phyloP scores from a whole-genome alignment of 2,113 vertebrate species.

The Bubalus kerabau region DNA sequence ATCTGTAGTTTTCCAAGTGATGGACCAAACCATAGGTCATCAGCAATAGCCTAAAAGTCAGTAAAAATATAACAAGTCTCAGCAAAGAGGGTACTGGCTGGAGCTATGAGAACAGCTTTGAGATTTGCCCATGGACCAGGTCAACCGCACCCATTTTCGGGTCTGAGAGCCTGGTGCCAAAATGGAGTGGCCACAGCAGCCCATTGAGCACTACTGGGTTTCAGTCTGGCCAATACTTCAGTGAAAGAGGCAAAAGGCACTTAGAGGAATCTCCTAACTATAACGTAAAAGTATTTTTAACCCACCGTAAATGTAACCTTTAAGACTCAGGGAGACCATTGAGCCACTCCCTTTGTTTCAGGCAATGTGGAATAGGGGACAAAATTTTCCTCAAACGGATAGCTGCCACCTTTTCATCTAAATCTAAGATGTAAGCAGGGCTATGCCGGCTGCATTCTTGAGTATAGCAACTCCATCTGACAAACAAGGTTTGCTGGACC shows the following conservation, averaged over 20 bases:
- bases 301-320: background rate
- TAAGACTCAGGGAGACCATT: background rate
- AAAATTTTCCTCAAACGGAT: background rate
- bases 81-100: background rate
- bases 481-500: background rate
- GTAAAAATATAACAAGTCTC: background rate
- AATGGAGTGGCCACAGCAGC: too few species aligned
- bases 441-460: background rate
- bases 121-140: background rate
- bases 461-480: background rate
- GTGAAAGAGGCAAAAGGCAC: background rate
- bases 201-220: background rate
- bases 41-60: background rate
- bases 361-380: background rate
- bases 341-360: background rate
- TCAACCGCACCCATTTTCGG: background rate
- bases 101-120: background rate
- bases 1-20: background rate
- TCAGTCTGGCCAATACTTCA: background rate
- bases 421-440: background rate
- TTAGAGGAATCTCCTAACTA: background rate
- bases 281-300: background rate
- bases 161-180: background rate
- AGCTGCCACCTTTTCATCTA: background rate
- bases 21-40: background rate